Evolutionary conservation across 2,113 vertebrate genomes (phyloP), one percentile per base, ranked within the genome.

Genomic region (Misgurnus mizolepis): DNA sequence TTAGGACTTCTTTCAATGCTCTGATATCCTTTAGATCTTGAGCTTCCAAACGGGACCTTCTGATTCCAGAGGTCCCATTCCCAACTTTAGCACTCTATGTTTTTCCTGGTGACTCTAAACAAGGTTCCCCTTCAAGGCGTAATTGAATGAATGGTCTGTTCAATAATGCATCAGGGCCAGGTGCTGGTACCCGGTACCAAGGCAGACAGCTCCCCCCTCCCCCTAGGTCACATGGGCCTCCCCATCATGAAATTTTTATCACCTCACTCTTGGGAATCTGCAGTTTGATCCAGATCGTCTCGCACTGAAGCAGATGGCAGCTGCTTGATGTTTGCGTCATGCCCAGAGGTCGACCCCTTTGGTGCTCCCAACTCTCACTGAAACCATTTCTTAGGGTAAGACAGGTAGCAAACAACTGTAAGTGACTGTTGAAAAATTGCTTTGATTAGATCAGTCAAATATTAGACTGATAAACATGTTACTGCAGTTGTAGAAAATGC

Each of bases 131-230:
- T 80, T 56, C 18, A 70, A 76, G 65, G 39, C 11, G 22, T 41
- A 62, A 70, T 49, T 72, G 82, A 77, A 78, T 80, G 66, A 77
- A 78, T 11, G 77, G 80, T 82, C 3, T 34, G 79, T 89, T 92
- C 82, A 93, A 93, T 92, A 92, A 93, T 93, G 90, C 89, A 92
- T 85, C 10, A 84, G 85, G 78, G 86, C 89, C 88, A 90, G 90
- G 90, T 90, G 90, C 89, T 81, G 76, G 17, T 86, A 82, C 79
- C 85, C 89, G 84, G 86, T 83, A 85, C 84, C 71, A 80, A 85
- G 86, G 83, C 79, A 64, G 78, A 81, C 67, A 65, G 40, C 56
- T 39, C 43, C 49, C 61, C 49, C 47, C 34, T 66, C 60, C 50
- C 50, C 50, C n/a, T 41, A 61, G 49, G 77, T 84, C 72, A 70